Base-by-base conservation (phyloP, 2,797 vertebrate genomes). In the Melanotaenia boesemani region DNA sequence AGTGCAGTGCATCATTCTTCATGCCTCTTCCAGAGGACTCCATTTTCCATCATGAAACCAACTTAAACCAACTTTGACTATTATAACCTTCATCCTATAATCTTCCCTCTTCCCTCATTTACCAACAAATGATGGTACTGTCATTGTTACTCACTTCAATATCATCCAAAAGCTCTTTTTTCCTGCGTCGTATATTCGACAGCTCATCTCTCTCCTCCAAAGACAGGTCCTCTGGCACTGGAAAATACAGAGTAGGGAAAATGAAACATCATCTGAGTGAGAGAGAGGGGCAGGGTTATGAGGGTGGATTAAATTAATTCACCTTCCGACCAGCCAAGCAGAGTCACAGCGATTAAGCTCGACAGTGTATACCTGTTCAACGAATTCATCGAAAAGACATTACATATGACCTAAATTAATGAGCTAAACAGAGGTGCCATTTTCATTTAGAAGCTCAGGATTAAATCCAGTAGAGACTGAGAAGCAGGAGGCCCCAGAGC, bases 111-210 rank as follows among this genome's bases (percentile, higher is more conserved):
- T 41, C 46, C 6, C 20, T 16, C 8, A 10, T 26, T 26, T 41
- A 24, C 26, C 0, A 63, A 62, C 48, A 54, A 59, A 73, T 32
- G 26, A 59, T 59, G 78, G 41, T 8, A 30, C 26, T 39, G 7
- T 10, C 5, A 30, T 10, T n/a, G 16, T 60, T 90, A 96, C 91
- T 93, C 72, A 95, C 98, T 96, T 99, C 97, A 69, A 99, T 99
- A 86, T 99, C 98, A 94, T 98, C 97, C 83, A 99, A 96, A 54
- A 99, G 95, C 86, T 99, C 97, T 82, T 99, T 99, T 91, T 99
- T 99, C 84, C 98, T 96, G 68, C 98, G 95, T 24, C 97, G 96
- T 86, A 99, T 99, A 88, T 97, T 98, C 63, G 96, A 89, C 89
- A 99, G 95, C 89, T 99, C 98, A 88, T 98, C 98, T 88, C 95